These are phyloP conservation scores for Platycercus adscitus DNA, from an alignment of 2,113 vertebrate species.

Conservation along the genomic window DNA sequence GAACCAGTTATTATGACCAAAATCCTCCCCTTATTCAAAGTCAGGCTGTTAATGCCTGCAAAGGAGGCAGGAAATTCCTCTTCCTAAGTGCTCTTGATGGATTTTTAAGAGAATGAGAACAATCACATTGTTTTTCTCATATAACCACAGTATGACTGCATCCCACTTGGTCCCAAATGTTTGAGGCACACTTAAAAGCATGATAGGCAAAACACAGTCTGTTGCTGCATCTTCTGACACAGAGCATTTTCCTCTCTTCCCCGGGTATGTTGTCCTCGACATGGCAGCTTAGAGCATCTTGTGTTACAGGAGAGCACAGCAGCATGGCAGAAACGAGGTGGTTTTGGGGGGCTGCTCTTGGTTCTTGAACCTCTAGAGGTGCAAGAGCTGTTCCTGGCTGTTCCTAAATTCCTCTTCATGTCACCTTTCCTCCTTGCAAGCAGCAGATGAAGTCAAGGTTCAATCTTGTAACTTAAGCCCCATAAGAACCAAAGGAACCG, in stretches of 20 bases:
- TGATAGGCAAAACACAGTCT: not conserved
- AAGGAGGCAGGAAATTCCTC: not conserved
- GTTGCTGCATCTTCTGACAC: not conserved
- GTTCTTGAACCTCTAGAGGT: not conserved
- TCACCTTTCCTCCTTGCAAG: not conserved
- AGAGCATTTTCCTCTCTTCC: not conserved
- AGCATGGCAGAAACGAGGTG: fast-evolving
- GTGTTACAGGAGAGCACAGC: fast-evolving
- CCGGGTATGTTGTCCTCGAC: fast-evolving
- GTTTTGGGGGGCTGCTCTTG: not conserved
- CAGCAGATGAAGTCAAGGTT: not conserved
- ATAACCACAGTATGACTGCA: not conserved
- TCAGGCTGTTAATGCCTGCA: not conserved
- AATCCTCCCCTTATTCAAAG: not conserved
- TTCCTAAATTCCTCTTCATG: not conserved
- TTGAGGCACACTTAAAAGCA: not conserved
- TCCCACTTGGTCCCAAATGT: not conserved
- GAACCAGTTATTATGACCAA: not conserved
- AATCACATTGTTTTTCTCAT: not conserved
- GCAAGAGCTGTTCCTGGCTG: not conserved
- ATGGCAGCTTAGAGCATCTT: fast-evolving
- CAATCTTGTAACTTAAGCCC: not conserved
- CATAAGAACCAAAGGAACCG: not conserved
- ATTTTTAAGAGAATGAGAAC: not conserved
- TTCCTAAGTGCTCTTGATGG: not conserved